Conservation (phyloP, 2,888 invertebrate species). For the Crocallis elinguaria region DNA sequence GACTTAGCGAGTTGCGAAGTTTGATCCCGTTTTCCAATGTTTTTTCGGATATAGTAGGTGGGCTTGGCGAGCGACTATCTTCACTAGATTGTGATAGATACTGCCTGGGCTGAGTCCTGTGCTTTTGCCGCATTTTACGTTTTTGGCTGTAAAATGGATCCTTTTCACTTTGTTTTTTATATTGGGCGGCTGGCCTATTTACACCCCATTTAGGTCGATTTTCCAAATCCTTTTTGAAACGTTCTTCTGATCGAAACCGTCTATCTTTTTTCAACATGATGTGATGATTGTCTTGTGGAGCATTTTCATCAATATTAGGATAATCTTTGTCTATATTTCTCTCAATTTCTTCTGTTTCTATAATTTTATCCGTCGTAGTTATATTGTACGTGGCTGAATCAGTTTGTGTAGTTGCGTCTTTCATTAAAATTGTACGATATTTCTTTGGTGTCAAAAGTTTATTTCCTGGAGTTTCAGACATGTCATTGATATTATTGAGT, state of each 20-base stretch:
- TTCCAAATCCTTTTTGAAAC: conserved; percentile 84
- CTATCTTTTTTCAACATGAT: conserved; percentile 81
- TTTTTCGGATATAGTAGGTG: conserved; percentile 70
- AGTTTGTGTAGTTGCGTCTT: conserved; percentile 89
- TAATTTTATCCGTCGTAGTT: conserved; percentile 59
- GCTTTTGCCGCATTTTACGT: conserved; percentile 87
- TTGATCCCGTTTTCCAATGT: conserved; percentile 67
- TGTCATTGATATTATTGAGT: conserved; percentile 62
- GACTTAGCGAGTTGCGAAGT: conserved; percentile 76
- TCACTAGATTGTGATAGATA: conserved; percentile 86
- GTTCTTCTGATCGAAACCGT: conserved; percentile 81
- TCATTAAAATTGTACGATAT: conserved; percentile 76
- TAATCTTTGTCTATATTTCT: conserved; percentile 82
- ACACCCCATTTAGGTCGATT: conserved; percentile 91
- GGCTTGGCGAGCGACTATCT: conserved; percentile 86
- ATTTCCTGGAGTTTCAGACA: conserved; percentile 50
- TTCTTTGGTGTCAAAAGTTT: conserved; percentile 77
- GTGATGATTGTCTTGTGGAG: conserved; percentile 78
- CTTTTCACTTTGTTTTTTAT: conserved; percentile 95
- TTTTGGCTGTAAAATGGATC: conserved; percentile 92
- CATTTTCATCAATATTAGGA: conserved; percentile 78
- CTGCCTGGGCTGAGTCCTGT: conserved; percentile 84
- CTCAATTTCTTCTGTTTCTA: conserved; percentile 66
- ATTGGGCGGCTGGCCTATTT: conserved; percentile 91
- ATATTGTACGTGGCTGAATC: conserved; percentile 66